phyloP scores from a whole-genome alignment of 2,797 vertebrate species.

The Eupleurogrammus muticus region DNA sequence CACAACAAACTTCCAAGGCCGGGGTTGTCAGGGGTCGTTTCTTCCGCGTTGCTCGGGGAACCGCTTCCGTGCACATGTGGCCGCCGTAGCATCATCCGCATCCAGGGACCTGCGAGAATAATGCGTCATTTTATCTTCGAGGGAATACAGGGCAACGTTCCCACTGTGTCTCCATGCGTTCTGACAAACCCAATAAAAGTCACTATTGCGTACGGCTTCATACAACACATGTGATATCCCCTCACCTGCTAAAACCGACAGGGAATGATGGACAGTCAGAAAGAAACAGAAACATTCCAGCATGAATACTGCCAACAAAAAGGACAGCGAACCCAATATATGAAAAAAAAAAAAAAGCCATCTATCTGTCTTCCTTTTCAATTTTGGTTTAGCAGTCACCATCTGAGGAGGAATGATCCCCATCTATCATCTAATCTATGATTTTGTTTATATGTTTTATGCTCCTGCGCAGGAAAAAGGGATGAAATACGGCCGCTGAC shows the following conservation, averaged over 20 bases:
- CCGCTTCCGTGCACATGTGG: slow-evolving; percentile 30
- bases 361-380: slow-evolving; percentile 38
- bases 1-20: slow-evolving; percentile 54
- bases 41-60: slow-evolving; percentile 30
- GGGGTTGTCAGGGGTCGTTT: slow-evolving; percentile 45
- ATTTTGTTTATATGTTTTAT: slow-evolving; percentile 65
- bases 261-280: slow-evolving; percentile 17
- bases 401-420: slow-evolving; percentile 49
- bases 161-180: slow-evolving; percentile 28
- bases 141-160: slow-evolving; percentile 39
- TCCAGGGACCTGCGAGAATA: slow-evolving; percentile 52
- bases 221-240: slow-evolving; percentile 47
- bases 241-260: slow-evolving; percentile 58
- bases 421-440: slow-evolving; percentile 52
- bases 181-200: slow-evolving; percentile 70
- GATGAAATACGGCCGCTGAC: slow-evolving; percentile 75
- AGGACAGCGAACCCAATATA: slow-evolving; percentile 29
- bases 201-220: slow-evolving; percentile 41
- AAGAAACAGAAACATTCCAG: slow-evolving; percentile 11
- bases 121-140: slow-evolving; percentile 51
- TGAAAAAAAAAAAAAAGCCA: slow-evolving; percentile 14
- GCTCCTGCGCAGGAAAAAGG: slow-evolving; percentile 58
- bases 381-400: slow-evolving; percentile 41
- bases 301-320: slow-evolving; percentile 13
- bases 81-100: slow-evolving; percentile 19